Conservation (phyloP, 2,888 invertebrate genomes). For the Microctonus brassicae region DNA sequence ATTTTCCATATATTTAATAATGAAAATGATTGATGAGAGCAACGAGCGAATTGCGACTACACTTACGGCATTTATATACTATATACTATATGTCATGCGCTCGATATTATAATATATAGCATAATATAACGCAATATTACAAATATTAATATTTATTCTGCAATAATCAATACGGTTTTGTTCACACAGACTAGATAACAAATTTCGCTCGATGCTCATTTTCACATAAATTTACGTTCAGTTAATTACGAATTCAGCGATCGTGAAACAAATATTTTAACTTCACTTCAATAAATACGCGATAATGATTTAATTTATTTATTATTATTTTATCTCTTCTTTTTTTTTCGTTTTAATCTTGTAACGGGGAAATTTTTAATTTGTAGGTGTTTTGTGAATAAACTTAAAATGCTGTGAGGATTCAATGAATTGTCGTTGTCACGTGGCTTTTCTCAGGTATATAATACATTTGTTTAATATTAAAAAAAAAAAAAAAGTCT, state of each 20-base stretch:
- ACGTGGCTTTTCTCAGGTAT: background rate
- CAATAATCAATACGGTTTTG: conserved; percentile 65
- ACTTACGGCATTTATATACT: background rate
- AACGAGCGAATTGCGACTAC: conserved; percentile 9
- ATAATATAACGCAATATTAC: conserved; percentile 46
- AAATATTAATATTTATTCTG: conserved; percentile 65
- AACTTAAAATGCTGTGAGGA: background rate
- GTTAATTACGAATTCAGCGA: background rate
- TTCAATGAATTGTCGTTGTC: conserved; percentile 11
- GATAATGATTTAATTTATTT: background rate
- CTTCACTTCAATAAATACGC: conserved; percentile 1
- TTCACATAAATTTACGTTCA: background rate
- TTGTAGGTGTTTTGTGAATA: background rate
- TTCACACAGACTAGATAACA: conserved; percentile 65
- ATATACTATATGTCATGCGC: conserved; percentile 28
- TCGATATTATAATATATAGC: conserved; percentile 42
- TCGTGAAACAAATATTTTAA: background rate
- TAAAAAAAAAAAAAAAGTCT: background rate
- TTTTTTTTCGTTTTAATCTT: too few relatives aligned
- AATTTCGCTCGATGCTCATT: conserved; percentile 11
- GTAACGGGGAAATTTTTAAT: background rate
- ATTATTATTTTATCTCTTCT: too few relatives aligned
- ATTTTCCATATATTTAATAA: conserved; percentile 16
- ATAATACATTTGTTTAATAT: background rate
- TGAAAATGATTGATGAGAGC: conserved; percentile 17